These are phyloP conservation scores for Sabellastarte sp. DNA, from an alignment of 2,888 invertebrate species.

Conservation along the genomic window DNA sequence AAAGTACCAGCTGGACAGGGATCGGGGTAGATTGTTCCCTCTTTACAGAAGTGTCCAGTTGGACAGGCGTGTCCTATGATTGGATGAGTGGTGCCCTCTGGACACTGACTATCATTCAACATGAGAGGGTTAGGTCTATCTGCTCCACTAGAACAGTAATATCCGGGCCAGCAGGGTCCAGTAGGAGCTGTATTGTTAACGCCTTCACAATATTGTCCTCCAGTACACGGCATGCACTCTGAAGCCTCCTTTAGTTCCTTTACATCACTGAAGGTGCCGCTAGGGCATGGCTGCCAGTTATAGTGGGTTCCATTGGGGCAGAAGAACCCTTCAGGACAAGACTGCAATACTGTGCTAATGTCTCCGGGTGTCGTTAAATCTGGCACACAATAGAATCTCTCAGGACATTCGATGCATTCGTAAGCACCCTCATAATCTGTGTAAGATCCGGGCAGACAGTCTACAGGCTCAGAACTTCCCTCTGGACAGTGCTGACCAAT, in stretches of 20 bases:
- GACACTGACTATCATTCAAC: conserved; percentile 49
- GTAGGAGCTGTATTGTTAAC: conserved; percentile 31
- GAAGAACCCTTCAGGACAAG: conserved; percentile 50
- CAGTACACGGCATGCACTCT: conserved; percentile 47
- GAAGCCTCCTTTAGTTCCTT: conserved; percentile 45
- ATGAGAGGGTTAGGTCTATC: conserved; percentile 47
- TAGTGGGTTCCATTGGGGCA: conserved; percentile 55
- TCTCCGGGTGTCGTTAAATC: conserved; percentile 40
- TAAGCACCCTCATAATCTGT: conserved; percentile 41
- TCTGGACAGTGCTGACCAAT: conserved; percentile 48
- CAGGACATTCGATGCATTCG: conserved; percentile 44
- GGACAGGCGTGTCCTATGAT: conserved; percentile 53
- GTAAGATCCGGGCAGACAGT: conserved; percentile 46
- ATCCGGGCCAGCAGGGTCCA: conserved; percentile 46
- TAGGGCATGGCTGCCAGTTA: conserved; percentile 51
- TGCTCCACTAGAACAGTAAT: conserved; percentile 45
- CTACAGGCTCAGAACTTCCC: conserved; percentile 40
- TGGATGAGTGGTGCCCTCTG: conserved; percentile 46
- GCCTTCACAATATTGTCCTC: conserved; percentile 44
- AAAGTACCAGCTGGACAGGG: conserved; percentile 50
- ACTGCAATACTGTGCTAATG: conserved; percentile 33
- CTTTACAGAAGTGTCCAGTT: conserved; percentile 48
- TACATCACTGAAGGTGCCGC: conserved; percentile 52
- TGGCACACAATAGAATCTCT: conserved; percentile 53
- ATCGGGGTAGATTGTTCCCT: conserved; percentile 23